Percentiles rank a stretch among this genome's conserved stretches.
Evolutionary conservation across 1,140 invertebrate species (phyloP).

Genomic region (Anastrepha ludens): DNA sequence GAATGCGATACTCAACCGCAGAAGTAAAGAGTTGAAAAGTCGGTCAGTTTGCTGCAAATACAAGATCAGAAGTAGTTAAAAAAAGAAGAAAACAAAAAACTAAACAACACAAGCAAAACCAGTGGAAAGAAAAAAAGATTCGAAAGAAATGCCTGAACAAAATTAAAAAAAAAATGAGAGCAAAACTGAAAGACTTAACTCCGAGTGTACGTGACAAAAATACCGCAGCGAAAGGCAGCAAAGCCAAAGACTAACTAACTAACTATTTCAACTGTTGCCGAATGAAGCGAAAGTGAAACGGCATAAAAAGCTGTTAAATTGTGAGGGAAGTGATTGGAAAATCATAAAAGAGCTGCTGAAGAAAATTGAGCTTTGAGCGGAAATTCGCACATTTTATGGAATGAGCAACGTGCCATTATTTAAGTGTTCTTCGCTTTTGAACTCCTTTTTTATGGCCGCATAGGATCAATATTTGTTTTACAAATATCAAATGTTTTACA

Average conservation of each 20-base stretch:
- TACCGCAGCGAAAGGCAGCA: conserved; percentile 3
- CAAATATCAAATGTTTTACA: too few relatives aligned
- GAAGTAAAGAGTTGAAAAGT: conserved; percentile 15
- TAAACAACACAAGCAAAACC: neutral
- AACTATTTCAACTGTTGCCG: neutral
- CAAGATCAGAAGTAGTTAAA: neutral
- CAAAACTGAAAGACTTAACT: conserved; percentile 21
- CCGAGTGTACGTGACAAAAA: conserved; percentile 38
- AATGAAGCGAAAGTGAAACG: conserved; percentile 1
- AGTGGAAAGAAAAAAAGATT: too few relatives aligned
- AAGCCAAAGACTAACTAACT: neutral
- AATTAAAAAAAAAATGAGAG: neutral
- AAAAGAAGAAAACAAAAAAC: neutral
- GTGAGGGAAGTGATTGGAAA: conserved; percentile 33
- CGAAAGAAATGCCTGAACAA: neutral
- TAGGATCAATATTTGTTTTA: too few relatives aligned
- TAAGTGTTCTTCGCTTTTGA: too few relatives aligned
- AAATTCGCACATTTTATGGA: neutral
- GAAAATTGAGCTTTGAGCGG: neutral
- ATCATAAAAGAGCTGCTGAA: neutral
- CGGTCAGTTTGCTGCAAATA: conserved; percentile 37
- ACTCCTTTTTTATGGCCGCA: too few relatives aligned
- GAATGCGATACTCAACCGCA: conserved; percentile 8
- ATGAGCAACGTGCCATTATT: too few relatives aligned
- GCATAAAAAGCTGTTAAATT: conserved; percentile 16